Evolutionary conservation across 2,888 invertebrate genomes (phyloP), one percentile per base, ranked within the genome.

Genomic region (Tholera decimalis): DNA sequence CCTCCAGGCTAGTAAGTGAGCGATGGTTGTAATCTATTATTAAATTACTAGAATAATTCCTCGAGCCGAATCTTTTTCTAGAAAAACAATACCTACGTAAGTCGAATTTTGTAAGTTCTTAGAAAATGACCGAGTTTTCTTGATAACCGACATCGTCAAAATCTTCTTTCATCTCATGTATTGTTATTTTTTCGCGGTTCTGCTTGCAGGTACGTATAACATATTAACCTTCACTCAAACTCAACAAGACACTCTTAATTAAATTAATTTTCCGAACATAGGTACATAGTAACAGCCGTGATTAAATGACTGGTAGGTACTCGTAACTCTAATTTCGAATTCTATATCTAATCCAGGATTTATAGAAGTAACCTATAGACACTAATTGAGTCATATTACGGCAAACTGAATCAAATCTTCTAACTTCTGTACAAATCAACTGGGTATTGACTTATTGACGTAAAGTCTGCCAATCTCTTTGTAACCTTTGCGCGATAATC

Each of bases 161-260:
- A 46, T 51, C 39, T 68, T 51, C 18, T 39, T 28, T 39, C 20
- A 51, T n/a, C 50, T n/a, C 33, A 13, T 39, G n/a, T 37, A 66
- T 51, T 59, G 30, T 11, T 13, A 26, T 28, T n/a, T 28, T 35
- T 33, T 41, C 13, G 28, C 51, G 18, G 6, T 41, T 41, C 18
- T 56, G 20, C 2, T 39, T 64, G 37, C 46, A 46, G 3, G 7
- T 30, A 33, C 8, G 6, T 35, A 30, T 8, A 35, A 22, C 33
- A 47, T 28, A 41, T 44, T 13, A 9, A 20, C 7, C 9, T 15
- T 13, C 5, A 33, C n/a, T 43, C 18, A 18, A 43, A 43, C 9
- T 15, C 6, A 28, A 26, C 5, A 18, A 26, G 13, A 53, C 13
- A 1, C 18, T 3, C 6, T 35, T 0, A 18, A 53, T n/a, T n/a